Evolutionary conservation across 2,113 vertebrate species (phyloP), one percentile per base, ranked within the genome.

Genomic region (Manacus vitellinus): DNA sequence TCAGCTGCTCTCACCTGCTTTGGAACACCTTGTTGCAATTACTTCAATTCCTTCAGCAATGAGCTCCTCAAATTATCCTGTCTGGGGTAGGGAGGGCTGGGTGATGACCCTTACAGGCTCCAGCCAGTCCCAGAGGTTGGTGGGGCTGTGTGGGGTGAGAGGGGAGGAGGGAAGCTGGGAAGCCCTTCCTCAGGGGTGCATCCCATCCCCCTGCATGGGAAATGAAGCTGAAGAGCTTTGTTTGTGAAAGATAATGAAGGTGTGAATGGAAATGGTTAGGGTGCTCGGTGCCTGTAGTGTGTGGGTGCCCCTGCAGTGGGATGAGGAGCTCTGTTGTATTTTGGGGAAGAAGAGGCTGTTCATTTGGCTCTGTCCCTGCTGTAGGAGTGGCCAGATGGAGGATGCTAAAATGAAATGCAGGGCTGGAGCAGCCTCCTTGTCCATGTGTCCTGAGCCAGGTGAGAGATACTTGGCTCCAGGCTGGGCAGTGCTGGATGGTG

Each of bases 91-190:
- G 63, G n/a, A 31, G 49, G 47, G 19, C 33, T 51, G 68, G 13
- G 18, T 44, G 49, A 9, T 65, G 54, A 27, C 43, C 20, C n/a
- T 6, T 11, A 4, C 3, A 46, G 59, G 30, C 58, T 75, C 5
- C 37, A 61, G 55, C 28, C 3, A 0, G 0, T 28, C 0, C 0
- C 13, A 18, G 3, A 4, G 46, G 7, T 41, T 0, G 0, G 6
- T 47, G 43, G n/a, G 25, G 41, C 35, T 65, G 7, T 35, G 12
- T 51, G 58, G 35, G 24, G 10, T 24, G 12, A 17, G 39, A 33
- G 28, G 8, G 24, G 30, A 72, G 11, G 35, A 51, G 49, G 28
- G 33, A 31, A 41, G 30, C 22, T 20, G 44, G 61, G 59, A 15
- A 74, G 15, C 33, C 39, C 3, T 44, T 75, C 13, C 13, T 14